Conservation (phyloP, 2,888 invertebrate species). For the Epiblema foenella region DNA sequence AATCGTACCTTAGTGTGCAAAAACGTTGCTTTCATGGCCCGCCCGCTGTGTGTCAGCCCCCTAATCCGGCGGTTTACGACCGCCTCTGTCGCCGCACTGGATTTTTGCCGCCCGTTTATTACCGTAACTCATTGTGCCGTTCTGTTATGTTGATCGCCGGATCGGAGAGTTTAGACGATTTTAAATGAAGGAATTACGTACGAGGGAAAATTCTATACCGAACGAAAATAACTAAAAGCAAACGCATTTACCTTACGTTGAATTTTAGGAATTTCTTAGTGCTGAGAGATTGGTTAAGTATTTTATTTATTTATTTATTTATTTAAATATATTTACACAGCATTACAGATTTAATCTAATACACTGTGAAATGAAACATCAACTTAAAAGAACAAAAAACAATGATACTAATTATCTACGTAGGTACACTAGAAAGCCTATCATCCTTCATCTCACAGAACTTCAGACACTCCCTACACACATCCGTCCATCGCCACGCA, state of each 20-base stretch:
- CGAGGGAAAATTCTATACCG: neutral
- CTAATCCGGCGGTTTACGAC: conserved; percentile 79
- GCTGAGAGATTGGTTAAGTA: neutral
- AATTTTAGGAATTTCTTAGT: neutral
- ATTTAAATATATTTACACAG: no score
- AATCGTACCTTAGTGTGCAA: no score
- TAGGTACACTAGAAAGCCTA: no score
- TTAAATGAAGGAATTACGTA: conserved; percentile 5
- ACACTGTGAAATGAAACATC: no score
- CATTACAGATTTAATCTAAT: no score
- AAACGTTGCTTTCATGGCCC: conserved; percentile 50
- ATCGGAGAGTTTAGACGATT: conserved; percentile 19
- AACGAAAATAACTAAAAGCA: neutral
- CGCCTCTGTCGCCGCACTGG: conserved; percentile 69
- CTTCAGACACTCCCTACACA: no score
- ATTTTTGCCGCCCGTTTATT: conserved; percentile 77
- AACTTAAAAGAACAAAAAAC: no score
- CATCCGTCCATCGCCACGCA: no score
- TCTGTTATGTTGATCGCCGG: conserved; percentile 26
- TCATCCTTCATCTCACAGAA: no score
- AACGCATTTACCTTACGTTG: neutral
- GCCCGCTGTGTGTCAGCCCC: conserved; percentile 62
- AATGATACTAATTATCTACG: no score
- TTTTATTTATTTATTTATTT: no score
- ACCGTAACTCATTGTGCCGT: conserved; percentile 60